Base-by-base conservation (phyloP, 2,797 vertebrate species). In the Apogon hyalosoma region DNA sequence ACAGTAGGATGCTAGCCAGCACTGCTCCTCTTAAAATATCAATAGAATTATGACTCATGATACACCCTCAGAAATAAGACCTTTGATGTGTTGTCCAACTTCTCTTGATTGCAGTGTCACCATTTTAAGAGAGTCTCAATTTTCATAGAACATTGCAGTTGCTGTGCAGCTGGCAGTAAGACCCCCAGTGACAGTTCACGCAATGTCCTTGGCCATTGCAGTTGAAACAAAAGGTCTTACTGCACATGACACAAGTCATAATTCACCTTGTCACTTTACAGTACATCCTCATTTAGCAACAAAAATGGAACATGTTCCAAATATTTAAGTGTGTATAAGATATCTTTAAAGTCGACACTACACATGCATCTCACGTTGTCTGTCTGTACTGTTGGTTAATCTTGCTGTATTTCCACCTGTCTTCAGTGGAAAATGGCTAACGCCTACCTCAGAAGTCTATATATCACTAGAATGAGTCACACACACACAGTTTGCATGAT, bases 41-140 rank as follows among this genome's bases (percentile, higher is more conserved):
- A 39, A n/a, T 13, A 77, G 79, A 86, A 74, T 84, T 82, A 80
- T 65, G 75, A 80, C 69, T 83, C 65, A 81, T 63, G 57, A 75
- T 73, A 65, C 73, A 78, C 81, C 80, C 68, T 69, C 73, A 84
- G 77, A 84, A 76, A 80, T 71, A 80, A 87, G 80, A 84, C 64
- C 77, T 77, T 87, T 88, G 80, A 91, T 80, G 83, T 88, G 47
- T 70, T 82, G 72, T 72, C 69, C 10, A 67, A 70, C 77, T 55
- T 50, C 60, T 60, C 45, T 62, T 66, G 68, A 85, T 83, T 86
- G 77, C 66, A 70, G 69, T 86, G 80, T 75, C 78, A 75, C 73
- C 12, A 28, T 83, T 90, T 89, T 88, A 84, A 69, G 84, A 80
- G 75, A 46, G 72, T 72, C 62, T 90, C 80, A 80, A 16, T 81